Evolutionary conservation across 2,113 vertebrate genomes (phyloP).

Genomic region (Mesocricetus auratus): DNA sequence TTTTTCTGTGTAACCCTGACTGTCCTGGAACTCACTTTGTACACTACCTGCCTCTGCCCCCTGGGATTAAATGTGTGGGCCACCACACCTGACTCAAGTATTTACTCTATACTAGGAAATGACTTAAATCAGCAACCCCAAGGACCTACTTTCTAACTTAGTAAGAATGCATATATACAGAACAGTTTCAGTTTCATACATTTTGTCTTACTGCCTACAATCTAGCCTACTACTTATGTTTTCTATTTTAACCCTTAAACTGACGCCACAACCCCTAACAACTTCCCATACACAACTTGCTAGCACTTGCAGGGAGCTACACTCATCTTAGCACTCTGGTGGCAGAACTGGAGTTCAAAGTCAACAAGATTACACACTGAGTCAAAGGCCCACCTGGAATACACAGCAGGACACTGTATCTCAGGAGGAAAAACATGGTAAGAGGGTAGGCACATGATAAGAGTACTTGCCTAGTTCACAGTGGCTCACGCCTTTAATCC

Average conservation of each 20-base stretch:
- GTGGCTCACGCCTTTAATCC: not conserved
- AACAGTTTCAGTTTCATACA: not conserved
- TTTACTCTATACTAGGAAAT: not conserved
- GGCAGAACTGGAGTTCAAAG: not conserved
- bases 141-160: conserved; percentile 48
- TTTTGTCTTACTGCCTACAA: conserved; percentile 25
- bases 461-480: not conserved
- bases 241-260: conserved; percentile 20
- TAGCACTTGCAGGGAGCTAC: not conserved
- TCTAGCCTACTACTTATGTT: not conserved
- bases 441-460: not conserved
- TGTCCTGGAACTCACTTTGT: not conserved
- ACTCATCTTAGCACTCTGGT: not conserved
- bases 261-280: not conserved
- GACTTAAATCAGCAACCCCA: not conserved
- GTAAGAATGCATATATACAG: not conserved
- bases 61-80: not conserved
- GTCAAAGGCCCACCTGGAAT: not conserved
- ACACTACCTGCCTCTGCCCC: not conserved
- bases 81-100: too few relatives aligned
- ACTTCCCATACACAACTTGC: not conserved
- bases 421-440: not conserved
- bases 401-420: not conserved
- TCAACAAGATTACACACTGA: not conserved
- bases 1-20: not conserved